Base-by-base conservation (phyloP, 2,888 invertebrate genomes). In the Helleia helle region DNA sequence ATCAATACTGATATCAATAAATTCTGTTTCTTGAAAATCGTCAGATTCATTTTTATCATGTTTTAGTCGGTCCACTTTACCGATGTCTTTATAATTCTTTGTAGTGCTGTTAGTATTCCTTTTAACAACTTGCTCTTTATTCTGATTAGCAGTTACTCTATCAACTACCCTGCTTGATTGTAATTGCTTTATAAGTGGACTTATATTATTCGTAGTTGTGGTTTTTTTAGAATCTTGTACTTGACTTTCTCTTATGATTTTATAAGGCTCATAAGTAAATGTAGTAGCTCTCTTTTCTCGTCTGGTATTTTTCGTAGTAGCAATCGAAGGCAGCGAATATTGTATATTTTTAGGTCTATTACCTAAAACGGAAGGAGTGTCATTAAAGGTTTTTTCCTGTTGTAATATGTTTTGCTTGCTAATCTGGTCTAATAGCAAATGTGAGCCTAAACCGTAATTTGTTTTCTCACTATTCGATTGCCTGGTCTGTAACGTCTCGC, bases 231-330 rank as follows among this genome's bases (percentile, higher is more conserved):
- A 70, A 41, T 80, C 83, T 44, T 64, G 68, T 18, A 63, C 49
- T 59, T 74, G 76, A 14, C 65, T 65, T 36, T 83, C 81, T 54
- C 65, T 69, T 36, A 85, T 77, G 18, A 84, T 79, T 66, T 85
- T 85, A 42, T 85, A 85, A 0, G 84, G 84, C 54, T 85, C 84
- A 48, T 85, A 85, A 4, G 74, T 55, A 62, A 84, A 84, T 1
- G 72, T 60, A 4, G 70, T 48, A 9, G 71, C 65, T 48, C 85
- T 58, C 54, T 64, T 80, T 42, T 49, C 65, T 53, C 84, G 31
- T n/a, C n/a, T n/a, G n/a, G n/a, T n/a, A n/a, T n/a, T n/a, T n/a
- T n/a, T n/a, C n/a, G n/a, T n/a, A n/a, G n/a, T n/a, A n/a, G n/a
- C n/a, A n/a, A n/a, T n/a, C n/a, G n/a, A n/a, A n/a, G n/a, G n/a